Conservation (phyloP, 2,113 vertebrate genomes). For the Zosterops borbonicus region DNA sequence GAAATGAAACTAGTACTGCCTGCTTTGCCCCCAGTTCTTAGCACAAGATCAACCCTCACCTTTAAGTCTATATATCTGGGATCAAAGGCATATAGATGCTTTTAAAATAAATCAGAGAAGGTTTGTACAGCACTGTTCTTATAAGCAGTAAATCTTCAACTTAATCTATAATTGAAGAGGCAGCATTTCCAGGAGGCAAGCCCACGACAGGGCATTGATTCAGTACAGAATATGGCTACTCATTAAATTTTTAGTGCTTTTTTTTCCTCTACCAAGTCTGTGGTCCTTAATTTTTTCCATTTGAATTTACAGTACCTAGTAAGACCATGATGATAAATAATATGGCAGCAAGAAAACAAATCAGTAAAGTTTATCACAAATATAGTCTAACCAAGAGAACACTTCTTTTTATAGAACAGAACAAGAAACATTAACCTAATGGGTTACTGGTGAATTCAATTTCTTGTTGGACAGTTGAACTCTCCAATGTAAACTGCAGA, state of each 20-base stretch:
- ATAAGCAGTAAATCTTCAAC: neutral
- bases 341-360: neutral
- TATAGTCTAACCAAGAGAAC: neutral
- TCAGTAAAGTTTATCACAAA: neutral
- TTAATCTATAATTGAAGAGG: constrained; percentile 15
- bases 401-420: neutral
- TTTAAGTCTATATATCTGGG: neutral
- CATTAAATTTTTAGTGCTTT: neutral
- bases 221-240: neutral
- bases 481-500: neutral
- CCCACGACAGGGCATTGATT: neutral
- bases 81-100: neutral
- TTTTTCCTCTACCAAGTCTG: neutral
- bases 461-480: neutral
- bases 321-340: neutral
- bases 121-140: neutral
- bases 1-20: neutral
- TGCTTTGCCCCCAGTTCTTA: neutral
- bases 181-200: neutral
- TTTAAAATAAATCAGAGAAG: neutral
- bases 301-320: neutral
- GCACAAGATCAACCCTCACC: neutral
- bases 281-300: neutral
- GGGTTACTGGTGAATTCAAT: neutral
- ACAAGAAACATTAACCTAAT: neutral